Evolutionary conservation across 2,888 invertebrate species (phyloP).

Genomic region (Orthosia incerta): DNA sequence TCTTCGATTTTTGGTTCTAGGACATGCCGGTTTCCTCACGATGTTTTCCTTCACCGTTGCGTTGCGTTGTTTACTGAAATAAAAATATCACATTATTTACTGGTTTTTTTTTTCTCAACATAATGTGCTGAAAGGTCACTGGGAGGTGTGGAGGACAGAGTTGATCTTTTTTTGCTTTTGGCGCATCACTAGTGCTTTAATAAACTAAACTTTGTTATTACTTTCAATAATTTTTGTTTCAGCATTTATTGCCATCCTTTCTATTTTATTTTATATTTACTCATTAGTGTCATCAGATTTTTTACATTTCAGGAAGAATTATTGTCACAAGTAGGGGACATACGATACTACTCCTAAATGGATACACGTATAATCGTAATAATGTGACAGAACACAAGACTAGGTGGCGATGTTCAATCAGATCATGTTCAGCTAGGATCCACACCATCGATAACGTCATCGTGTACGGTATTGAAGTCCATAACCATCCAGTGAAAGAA

Average conservation of each 20-base stretch:
- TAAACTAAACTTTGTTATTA: neutral
- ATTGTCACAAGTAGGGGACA: conserved; percentile 53
- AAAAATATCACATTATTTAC: neutral
- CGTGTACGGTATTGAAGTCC: conserved; percentile 43
- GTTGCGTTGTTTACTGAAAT: conserved; percentile 4
- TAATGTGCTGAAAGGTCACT: too few relatives aligned
- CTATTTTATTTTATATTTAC: neutral
- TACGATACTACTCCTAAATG: conserved; percentile 66
- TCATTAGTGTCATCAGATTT: neutral
- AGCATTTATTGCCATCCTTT: neutral
- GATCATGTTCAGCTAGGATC: conserved; percentile 71
- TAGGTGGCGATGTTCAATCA: conserved; percentile 72
- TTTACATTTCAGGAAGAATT: conserved; percentile 53
- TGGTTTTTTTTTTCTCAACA: neutral
- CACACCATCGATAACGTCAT: conserved; percentile 67
- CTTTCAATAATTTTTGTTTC: neutral
- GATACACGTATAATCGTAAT: conserved; percentile 67
- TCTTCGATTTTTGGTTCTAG: too few relatives aligned
- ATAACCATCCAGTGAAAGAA: conserved; percentile 50
- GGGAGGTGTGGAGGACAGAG: neutral
- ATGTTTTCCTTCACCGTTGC: too few relatives aligned
- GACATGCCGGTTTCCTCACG: too few relatives aligned
- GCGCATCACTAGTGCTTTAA: neutral
- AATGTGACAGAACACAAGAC: conserved; percentile 62
- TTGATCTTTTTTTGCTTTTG: neutral